Evolutionary conservation across 1,140 invertebrate genomes (phyloP).

Genomic region (Magallana ariakensis): DNA sequence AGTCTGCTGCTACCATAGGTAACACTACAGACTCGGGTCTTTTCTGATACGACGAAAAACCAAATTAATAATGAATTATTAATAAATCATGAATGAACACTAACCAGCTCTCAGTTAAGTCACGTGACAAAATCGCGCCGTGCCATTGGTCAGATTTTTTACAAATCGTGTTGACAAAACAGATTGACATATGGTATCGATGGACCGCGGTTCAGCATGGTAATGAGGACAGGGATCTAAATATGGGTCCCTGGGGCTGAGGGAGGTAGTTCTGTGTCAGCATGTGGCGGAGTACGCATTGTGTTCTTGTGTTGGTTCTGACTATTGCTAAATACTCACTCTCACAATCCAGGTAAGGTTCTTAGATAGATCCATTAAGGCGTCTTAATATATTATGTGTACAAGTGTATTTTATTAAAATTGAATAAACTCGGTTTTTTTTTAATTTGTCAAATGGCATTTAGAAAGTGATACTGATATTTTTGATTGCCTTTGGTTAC

Average conservation of each 20-base stretch:
- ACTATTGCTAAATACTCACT: not conserved
- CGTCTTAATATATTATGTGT: not conserved
- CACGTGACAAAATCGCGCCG: not conserved
- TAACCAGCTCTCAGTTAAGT: not conserved
- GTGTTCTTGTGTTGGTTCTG: not conserved
- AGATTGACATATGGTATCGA: constrained; percentile 17
- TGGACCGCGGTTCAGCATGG: not conserved
- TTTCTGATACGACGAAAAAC: not conserved
- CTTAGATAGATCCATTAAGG: not conserved
- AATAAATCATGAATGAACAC: constrained; percentile 27
- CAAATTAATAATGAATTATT: not conserved
- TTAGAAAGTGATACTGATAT: too few species aligned
- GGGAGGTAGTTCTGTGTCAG: not conserved
- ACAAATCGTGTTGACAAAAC: constrained; percentile 20
- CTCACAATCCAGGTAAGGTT: constrained; percentile 13
- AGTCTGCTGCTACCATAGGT: not conserved
- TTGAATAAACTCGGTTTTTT: too few species aligned
- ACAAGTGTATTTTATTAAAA: too few species aligned
- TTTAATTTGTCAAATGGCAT: too few species aligned
- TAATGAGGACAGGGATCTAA: constrained; percentile 13
- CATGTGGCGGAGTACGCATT: not conserved
- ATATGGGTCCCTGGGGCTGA: not conserved
- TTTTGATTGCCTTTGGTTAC: too few species aligned
- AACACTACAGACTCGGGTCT: not conserved
- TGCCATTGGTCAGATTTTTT: not conserved